A percentile compares a stretch with the other conserved stretches of the same genome.
Evolutionary conservation across 1,140 invertebrate genomes (phyloP).

Genomic region (Drosophila grimshawi): DNA sequence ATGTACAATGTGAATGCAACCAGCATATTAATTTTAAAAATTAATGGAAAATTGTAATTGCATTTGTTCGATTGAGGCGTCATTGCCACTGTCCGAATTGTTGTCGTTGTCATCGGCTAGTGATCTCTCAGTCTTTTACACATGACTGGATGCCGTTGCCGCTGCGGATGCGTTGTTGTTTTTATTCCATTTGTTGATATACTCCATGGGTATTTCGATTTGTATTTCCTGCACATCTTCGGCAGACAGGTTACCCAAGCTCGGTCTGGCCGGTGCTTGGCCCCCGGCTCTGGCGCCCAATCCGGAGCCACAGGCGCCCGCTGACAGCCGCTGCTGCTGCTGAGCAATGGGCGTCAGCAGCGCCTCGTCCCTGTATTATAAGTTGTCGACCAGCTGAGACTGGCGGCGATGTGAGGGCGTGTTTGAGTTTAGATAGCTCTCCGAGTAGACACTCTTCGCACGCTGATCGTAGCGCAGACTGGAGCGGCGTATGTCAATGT

Average conservation of each 20-base stretch:
- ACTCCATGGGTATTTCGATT: slow-evolving; percentile 82
- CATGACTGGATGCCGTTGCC: slow-evolving; percentile 69
- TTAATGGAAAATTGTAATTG: slow-evolving; percentile 77
- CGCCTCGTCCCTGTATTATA: slow-evolving; percentile 84
- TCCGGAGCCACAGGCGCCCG: slow-evolving; percentile 52
- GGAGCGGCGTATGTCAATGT: slow-evolving; percentile 87
- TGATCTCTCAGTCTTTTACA: slow-evolving; percentile 45
- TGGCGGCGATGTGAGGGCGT: slow-evolving; percentile 79
- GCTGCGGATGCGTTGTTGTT: slow-evolving; percentile 72
- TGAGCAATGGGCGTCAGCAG: slow-evolving; percentile 74
- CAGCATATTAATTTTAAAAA: slow-evolving; percentile 66
- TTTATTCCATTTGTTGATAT: slow-evolving; percentile 83
- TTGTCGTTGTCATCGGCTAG: slow-evolving; percentile 9
- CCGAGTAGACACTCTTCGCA: slow-evolving; percentile 90
- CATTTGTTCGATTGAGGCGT: slow-evolving; percentile 70
- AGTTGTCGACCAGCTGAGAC: slow-evolving; percentile 82
- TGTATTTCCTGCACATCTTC: slow-evolving; percentile 81
- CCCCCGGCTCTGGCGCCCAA: slow-evolving; percentile 1
- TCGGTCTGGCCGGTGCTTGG: slow-evolving; percentile 16
- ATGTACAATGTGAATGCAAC: slow-evolving; percentile 43
- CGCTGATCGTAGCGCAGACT: slow-evolving; percentile 90
- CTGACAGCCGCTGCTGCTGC: slow-evolving; percentile 66
- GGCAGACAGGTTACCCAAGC: slow-evolving; percentile 29
- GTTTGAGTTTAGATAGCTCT: slow-evolving; percentile 87
- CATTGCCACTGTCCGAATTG: slow-evolving; percentile 21